Base-by-base conservation (phyloP, 30 jellyfish, hydroid and myxozoan genomes). In the Hydra vulgaris region DNA sequence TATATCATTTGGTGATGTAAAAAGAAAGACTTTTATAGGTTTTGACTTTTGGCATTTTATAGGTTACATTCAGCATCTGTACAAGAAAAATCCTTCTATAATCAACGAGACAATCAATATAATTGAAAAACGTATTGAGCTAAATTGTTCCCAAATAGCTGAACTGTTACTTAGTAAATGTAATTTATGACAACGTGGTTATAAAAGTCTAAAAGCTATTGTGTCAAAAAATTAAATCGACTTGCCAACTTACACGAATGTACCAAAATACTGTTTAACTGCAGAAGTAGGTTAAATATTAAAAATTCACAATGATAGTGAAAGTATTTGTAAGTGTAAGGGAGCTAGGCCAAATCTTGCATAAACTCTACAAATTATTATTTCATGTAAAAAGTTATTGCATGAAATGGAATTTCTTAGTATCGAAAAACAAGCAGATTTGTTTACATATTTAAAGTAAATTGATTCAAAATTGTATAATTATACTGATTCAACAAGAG, bases 151-250 rank as follows among this genome's bases (percentile, higher is more conserved):
- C 61, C 61, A 79, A 17, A 40, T 84, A 17, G 83, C 86, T 7
- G 83, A 79, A 19, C 83, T 79, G 7, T 79, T 79, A 27, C 23
- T 79, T 53, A 84, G 83, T 17, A 55, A 66, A 66, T 76, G 84
- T 76, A 20, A 76, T 53, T 18, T 76, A 23, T 76, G 81, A 5
- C 84, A 76, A 26, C 54, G 83, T n/a, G 86, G 68, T 55, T 79
- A 54, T 26, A 79, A 55, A 54, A 18, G 7, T 23, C 15, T 79
- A 54, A 55, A 21, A 79, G 24, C 21, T 5, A 79, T 79, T n/a
- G 20, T 66, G 83, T 18, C 12, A 55, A 79, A 27, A 17, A 79
- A 66, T 66, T 53, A 53, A n/a, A 40, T 79, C 12, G 52, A 26
- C 24, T 18, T 79, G 12, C 84, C 86, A 22, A 54, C 55, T 18